These are phyloP conservation scores for Adrianichthys oophorus DNA, from an alignment of 2,797 vertebrate species.

Conservation along the genomic window DNA sequence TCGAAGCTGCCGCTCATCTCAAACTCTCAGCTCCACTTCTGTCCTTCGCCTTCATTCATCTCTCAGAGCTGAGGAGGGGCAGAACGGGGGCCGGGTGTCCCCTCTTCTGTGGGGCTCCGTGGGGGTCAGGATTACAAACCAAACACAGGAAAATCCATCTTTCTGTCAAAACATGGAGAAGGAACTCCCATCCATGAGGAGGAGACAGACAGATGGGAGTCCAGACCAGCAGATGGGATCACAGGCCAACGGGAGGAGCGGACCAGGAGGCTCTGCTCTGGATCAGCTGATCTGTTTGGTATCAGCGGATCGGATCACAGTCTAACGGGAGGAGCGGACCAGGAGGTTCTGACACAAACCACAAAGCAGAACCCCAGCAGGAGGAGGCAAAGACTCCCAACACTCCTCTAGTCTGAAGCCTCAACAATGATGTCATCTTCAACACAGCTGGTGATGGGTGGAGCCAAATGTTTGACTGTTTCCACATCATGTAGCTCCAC, in stretches of 20 bases:
- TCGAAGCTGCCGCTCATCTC: conserved; percentile 62
- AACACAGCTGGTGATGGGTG: no score
- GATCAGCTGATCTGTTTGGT: neutral
- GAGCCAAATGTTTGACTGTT: no score
- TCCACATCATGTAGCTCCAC: no score
- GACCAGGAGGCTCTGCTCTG: no score
- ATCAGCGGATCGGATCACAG: conserved; percentile 2
- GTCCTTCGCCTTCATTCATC: conserved; percentile 39
- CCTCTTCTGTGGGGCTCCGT: conserved; percentile 15
- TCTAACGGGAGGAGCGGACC: no score
- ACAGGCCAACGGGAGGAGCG: no score
- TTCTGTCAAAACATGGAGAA: conserved; percentile 36
- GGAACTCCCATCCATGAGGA: conserved; percentile 26
- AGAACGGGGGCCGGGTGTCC: neutral
- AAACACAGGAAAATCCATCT: conserved; percentile 35
- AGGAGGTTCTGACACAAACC: no score
- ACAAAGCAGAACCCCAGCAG: no score
- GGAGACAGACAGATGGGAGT: neutral
- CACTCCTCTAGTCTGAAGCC: no score
- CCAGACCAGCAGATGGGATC: conserved; percentile 1
- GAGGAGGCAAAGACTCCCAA: no score
- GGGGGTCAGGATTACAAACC: conserved; percentile 28
- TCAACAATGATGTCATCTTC: no score
- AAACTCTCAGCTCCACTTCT: conserved; percentile 11
- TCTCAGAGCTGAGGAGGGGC: conserved; percentile 28